phyloP scores from a whole-genome alignment of 2,797 vertebrate genomes.

The Discoglossus pictus region DNA sequence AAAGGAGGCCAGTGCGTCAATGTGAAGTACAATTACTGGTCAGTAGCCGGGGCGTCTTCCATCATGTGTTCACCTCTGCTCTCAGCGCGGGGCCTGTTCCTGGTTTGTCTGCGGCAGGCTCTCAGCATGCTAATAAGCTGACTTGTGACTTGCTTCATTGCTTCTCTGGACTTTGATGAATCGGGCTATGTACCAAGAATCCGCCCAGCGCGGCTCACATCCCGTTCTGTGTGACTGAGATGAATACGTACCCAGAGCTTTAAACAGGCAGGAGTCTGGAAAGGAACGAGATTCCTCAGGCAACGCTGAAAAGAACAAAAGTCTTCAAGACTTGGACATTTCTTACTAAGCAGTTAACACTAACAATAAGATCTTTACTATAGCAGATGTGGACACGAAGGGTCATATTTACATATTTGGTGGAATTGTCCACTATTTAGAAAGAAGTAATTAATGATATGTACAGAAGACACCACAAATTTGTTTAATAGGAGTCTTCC shows the following conservation, averaged over 20 bases:
- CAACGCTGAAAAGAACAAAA: conserved; percentile 8
- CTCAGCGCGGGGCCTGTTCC: background rate
- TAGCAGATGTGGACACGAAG: too few species aligned
- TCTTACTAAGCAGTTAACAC: too few species aligned
- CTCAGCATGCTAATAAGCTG: conserved; percentile 31
- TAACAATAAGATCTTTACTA: too few species aligned
- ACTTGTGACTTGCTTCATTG: conserved; percentile 8
- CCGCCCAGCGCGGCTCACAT: conserved; percentile 13
- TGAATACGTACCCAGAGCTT: conserved; percentile 8
- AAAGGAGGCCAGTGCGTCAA: background rate
- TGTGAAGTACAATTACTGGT: background rate
- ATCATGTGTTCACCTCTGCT: conserved; percentile 38
- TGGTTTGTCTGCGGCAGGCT: background rate
- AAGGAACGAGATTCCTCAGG: background rate
- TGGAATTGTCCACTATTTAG: too few species aligned
- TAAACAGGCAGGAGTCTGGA: conserved; percentile 14
- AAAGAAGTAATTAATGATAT: too few species aligned
- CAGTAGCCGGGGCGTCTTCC: background rate
- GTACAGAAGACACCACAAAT: too few species aligned
- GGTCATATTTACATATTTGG: too few species aligned
- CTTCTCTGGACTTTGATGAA: conserved; percentile 30
- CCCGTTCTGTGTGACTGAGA: conserved; percentile 17
- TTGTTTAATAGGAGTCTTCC: too few species aligned
- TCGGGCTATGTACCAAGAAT: background rate
- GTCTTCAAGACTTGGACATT: too few species aligned